Evolutionary conservation across 1,140 invertebrate genomes (phyloP).

Genomic region (Lordiphosa mommai): DNA sequence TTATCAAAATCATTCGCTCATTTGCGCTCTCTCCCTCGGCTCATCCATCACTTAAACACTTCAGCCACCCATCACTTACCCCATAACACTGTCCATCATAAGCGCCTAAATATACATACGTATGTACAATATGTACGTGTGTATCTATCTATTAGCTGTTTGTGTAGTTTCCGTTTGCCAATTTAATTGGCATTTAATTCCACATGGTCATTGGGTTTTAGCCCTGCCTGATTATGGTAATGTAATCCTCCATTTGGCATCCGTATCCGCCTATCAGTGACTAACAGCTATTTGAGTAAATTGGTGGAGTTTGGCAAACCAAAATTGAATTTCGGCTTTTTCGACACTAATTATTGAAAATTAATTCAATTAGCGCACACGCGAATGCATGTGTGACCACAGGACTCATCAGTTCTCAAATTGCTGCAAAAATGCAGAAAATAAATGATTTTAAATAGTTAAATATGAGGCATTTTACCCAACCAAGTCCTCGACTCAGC

Average conservation of each 20-base stretch:
- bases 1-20: conserved; percentile 3
- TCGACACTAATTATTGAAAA: conserved; percentile 41
- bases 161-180: conserved; percentile 23
- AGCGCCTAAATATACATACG: neutral
- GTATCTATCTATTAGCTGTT: conserved; percentile 36
- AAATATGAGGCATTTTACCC: neutral
- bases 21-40: neutral
- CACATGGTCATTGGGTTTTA: conserved; percentile 21
- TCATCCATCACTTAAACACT: neutral
- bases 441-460: conserved; percentile 33
- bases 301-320: conserved; percentile 46
- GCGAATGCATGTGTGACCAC: conserved; percentile 4
- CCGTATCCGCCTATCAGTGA: neutral
- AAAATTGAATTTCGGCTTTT: conserved; percentile 51
- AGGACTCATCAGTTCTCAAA: conserved; percentile 4
- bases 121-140: neutral
- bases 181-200: conserved; percentile 73
- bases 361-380: conserved; percentile 55
- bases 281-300: conserved; percentile 7
- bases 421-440: conserved; percentile 23
- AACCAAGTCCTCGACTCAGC: neutral
- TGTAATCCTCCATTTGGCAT: conserved; percentile 38
- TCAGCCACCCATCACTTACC: neutral
- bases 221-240: conserved; percentile 50
- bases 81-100: conserved; percentile 1